Evolutionary conservation across 2,113 vertebrate species (phyloP).

Genomic region (Loxodonta africana): DNA sequence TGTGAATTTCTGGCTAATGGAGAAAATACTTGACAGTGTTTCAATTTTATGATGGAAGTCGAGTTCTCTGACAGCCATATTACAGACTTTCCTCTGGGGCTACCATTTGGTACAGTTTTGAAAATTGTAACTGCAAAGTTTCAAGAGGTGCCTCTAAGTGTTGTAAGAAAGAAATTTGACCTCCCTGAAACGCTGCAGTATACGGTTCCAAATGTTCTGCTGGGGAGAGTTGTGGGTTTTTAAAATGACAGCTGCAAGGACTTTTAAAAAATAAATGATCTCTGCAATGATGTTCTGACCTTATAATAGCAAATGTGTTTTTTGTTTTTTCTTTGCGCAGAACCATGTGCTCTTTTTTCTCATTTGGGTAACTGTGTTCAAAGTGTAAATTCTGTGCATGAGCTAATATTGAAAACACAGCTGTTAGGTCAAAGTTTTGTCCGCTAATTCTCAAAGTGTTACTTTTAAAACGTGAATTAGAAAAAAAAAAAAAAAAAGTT

Average conservation of each 20-base stretch:
- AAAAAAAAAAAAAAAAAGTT: neutral
- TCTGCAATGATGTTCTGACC: neutral
- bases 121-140: slow-evolving; percentile 70
- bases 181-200: neutral
- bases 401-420: slow-evolving; percentile 34
- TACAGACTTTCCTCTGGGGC: slow-evolving; percentile 57
- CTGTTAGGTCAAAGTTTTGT: neutral
- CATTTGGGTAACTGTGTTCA: neutral
- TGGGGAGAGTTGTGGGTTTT: slow-evolving; percentile 67
- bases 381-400: neutral
- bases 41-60: slow-evolving; percentile 66
- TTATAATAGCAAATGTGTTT: neutral
- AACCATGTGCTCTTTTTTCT: neutral
- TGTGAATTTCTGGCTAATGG: slow-evolving; percentile 33
- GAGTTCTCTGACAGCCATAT: slow-evolving; percentile 57
- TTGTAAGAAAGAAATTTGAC: slow-evolving; percentile 66
- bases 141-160: slow-evolving; percentile 60
- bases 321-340: slow-evolving; percentile 33
- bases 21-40: slow-evolving; percentile 51
- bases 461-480: slow-evolving; percentile 44
- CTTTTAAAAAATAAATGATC: slow-evolving; percentile 57
- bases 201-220: slow-evolving; percentile 44
- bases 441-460: neutral
- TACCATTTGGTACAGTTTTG: slow-evolving; percentile 64
- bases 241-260: slow-evolving; percentile 62